Percentiles rank a stretch among this genome's conserved stretches.
phyloP scores from a whole-genome alignment of 1,140 invertebrate species.

The Diorhabda sublineata region DNA sequence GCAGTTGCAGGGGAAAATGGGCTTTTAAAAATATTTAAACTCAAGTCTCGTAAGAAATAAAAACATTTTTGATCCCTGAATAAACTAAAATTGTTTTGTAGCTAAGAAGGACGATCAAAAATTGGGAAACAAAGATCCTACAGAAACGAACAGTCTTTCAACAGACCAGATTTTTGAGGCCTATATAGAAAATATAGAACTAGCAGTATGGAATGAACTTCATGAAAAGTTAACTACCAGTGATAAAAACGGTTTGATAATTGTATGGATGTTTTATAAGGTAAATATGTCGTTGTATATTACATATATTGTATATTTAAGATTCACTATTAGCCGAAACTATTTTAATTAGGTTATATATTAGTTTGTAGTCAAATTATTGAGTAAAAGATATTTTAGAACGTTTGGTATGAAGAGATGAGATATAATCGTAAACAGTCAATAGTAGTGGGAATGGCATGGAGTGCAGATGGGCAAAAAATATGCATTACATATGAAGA shows the following conservation, averaged over 20 bases:
- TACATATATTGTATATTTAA: no score
- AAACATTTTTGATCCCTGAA: not conserved
- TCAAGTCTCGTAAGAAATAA: conserved; percentile 66
- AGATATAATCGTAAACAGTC: conserved; percentile 98
- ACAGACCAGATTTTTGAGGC: conserved; percentile 98
- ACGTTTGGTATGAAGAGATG: conserved; percentile 99
- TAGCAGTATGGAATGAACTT: conserved; percentile 94
- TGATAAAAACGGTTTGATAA: conserved; percentile 94
- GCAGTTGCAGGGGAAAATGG: conserved; percentile 95
- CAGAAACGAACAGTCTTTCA: conserved; percentile 74
- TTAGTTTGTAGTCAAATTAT: no score
- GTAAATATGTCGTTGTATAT: conserved; percentile 42
- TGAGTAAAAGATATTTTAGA: conserved; percentile 47
- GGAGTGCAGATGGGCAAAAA: conserved; percentile 95
- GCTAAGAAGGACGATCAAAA: conserved; percentile 52
- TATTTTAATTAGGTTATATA: not conserved
- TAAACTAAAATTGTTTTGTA: conserved; percentile 25
- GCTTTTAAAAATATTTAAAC: conserved; percentile 88
- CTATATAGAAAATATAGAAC: conserved; percentile 79
- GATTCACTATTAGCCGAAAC: not conserved
- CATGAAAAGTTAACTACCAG: conserved; percentile 95
- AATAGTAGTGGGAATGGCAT: conserved; percentile 90
- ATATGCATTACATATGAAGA: conserved; percentile 99
- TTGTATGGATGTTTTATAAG: conserved; percentile 98
- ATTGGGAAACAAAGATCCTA: conserved; percentile 54